Conservation (phyloP, 2,888 invertebrate species). For the Epinotia brunnichana region DNA sequence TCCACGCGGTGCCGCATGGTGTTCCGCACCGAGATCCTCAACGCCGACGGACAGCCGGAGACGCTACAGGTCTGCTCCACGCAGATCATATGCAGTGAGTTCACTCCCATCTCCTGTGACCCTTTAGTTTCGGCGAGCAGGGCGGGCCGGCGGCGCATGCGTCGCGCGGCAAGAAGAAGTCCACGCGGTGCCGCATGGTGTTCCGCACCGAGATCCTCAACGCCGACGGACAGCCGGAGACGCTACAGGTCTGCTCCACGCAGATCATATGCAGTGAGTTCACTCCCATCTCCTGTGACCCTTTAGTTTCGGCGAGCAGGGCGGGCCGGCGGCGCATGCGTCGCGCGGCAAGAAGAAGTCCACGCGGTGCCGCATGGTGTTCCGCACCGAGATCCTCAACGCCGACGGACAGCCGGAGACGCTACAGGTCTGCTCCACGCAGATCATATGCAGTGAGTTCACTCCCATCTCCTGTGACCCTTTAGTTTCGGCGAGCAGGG, state of each 20-base stretch:
- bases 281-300: too few relatives aligned
- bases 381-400: conserved; percentile 91
- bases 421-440: conserved; percentile 94
- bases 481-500: conserved; percentile 94
- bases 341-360: conserved; percentile 96
- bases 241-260: conserved; percentile 94
- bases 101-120: too few relatives aligned
- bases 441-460: conserved; percentile 92
- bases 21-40: conserved; percentile 92
- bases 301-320: conserved; percentile 94
- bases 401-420: conserved; percentile 91
- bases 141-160: conserved; percentile 76
- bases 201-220: conserved; percentile 93
- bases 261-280: conserved; percentile 94
- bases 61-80: conserved; percentile 95
- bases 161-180: conserved; percentile 94
- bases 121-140: conserved; percentile 94
- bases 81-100: conserved; percentile 94
- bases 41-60: conserved; percentile 90
- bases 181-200: conserved; percentile 96
- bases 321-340: conserved; percentile 71
- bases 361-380: conserved; percentile 96
- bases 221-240: conserved; percentile 90
- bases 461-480: too few relatives aligned
- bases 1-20: conserved; percentile 97